Base-by-base conservation (phyloP, 1,140 invertebrate species). In the Tribolium madens region DNA sequence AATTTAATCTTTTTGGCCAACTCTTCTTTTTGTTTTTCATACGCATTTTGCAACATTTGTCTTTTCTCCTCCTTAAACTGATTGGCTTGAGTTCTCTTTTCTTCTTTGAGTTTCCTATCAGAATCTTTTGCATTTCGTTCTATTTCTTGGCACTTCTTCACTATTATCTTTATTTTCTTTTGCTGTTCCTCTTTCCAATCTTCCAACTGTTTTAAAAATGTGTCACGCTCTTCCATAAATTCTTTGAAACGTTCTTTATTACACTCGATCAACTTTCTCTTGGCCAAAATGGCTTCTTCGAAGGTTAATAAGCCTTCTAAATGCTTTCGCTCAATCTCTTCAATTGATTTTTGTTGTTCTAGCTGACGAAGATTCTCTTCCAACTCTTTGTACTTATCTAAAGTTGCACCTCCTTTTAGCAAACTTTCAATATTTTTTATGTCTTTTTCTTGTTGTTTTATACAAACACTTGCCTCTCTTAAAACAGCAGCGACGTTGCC, bases 271-370 rank as follows among this genome's bases (percentile, higher is more conserved):
- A 87, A 21, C 64, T 86, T 87, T 74, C 86, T 84, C 84, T 89
- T 89, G 0, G 89, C 87, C 70, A 89, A 81, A 60, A 88, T 81
- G 15, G 89, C 88, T 83, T 90, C 88, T 85, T 90, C 89, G 71
- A 87, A 84, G 10, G 87, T 87, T 47, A 90, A 84, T 79, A 88
- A 85, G n/a, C 88, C 88, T 78, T 87, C 76, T 14, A 90, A 81
- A 84, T 89, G 89, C 82, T 89, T 90, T 80, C 80, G 87, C 85
- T 90, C 87, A 77, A 89, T 88, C 47, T 87, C 84, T 21, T 87
- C 80, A 17, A 89, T 77, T 71, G 86, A 80, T 79, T 88, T 83
- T 82, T 86, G 84, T 84, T 89, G 86, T 50, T 81, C 85, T 80
- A 87, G 82, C 78, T 86, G 84, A 42, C 87, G 83, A 52, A 86